Evolutionary conservation across 2,888 invertebrate species (phyloP), one percentile per base, ranked within the genome.

Genomic region (Amiota mariae): DNA sequence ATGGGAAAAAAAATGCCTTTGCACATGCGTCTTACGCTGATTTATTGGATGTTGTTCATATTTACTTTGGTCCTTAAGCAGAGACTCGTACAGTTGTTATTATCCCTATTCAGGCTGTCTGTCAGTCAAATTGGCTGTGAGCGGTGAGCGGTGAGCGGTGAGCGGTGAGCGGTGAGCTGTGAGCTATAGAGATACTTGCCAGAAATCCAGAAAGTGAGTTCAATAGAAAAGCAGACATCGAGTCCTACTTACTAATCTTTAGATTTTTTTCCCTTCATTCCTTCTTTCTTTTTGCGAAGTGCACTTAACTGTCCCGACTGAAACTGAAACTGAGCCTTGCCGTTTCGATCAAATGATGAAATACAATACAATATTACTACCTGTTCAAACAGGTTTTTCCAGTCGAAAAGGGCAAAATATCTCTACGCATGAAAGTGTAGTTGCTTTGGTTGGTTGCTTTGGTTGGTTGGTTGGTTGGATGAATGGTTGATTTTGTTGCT

Each of bases 331-430:
- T 13, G 36, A 36, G 36, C 36, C 36, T 36, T 36, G 36, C 36
- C 36, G 36, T 6, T 36, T 6, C 36, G 8, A 36, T 36, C 36
- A 36, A 6, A 36, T 36, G 36, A 36, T 36, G 36, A 36, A 36
- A 36, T 36, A n/a, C 15, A 54, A 54, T 54, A 54, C 70, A 61
- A 67, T 68, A 72, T 64, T 63, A 56, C 80, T 85, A 85, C 85
- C 85, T 85, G 84, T 80, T 77, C 13, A 80, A 84, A 87, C n/a
- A 82, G 87, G 83, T 83, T 86, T 72, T 80, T 73, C 75, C 77
- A 72, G 78, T 78, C 78, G 79, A 80, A 84, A 74, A 70, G 74
- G 71, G 63, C 57, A 57, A 63, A 63, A 36, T 63, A 46, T 46
- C 20, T 24, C 59, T 20, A 59, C 12, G 61, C 48, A 67, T 47